Evolutionary conservation across 2,797 vertebrate genomes (phyloP).

Genomic region (Synanceia verrucosa): DNA sequence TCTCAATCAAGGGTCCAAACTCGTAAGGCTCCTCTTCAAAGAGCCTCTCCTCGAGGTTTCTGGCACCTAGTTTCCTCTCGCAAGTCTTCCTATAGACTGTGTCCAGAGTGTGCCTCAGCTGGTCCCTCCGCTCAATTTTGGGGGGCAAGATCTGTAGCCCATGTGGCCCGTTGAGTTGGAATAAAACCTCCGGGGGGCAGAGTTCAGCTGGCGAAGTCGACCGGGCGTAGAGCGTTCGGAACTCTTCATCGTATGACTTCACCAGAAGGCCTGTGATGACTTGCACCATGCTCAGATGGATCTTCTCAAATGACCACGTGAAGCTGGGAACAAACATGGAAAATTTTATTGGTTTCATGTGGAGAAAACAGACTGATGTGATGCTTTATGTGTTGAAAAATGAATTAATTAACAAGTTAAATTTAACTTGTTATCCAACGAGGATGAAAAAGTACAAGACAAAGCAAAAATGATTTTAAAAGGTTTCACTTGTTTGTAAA

Average conservation of each 20-base stretch:
- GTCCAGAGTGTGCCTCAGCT: constrained; percentile 86
- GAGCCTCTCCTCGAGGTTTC: constrained; percentile 68
- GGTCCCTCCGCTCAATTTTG: constrained; percentile 83
- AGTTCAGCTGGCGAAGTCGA: constrained; percentile 86
- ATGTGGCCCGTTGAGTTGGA: constrained; percentile 77
- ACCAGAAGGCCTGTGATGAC: constrained; percentile 94
- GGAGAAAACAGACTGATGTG: not conserved
- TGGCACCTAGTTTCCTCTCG: constrained; percentile 77
- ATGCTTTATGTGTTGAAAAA: not conserved
- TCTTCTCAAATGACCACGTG: constrained; percentile 97
- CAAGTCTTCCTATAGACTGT: constrained; percentile 84
- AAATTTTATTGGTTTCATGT: not conserved
- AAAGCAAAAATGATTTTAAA: not conserved
- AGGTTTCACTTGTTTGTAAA: not conserved
- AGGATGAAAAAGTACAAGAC: not conserved
- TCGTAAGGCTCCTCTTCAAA: constrained; percentile 75
- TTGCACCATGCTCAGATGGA: constrained; percentile 97
- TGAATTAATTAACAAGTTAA: too few species aligned
- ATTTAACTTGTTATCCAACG: not conserved
- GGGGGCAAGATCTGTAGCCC: constrained; percentile 77
- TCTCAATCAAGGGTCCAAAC: constrained; percentile 73
- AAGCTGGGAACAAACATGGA: constrained; percentile 84
- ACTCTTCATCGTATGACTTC: constrained; percentile 95
- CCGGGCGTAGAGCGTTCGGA: constrained; percentile 92
- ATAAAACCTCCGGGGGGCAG: constrained; percentile 77